These are phyloP conservation scores for Zaprionus davidi DNA, from an alignment of 1,140 invertebrate species.

Conservation along the genomic window DNA sequence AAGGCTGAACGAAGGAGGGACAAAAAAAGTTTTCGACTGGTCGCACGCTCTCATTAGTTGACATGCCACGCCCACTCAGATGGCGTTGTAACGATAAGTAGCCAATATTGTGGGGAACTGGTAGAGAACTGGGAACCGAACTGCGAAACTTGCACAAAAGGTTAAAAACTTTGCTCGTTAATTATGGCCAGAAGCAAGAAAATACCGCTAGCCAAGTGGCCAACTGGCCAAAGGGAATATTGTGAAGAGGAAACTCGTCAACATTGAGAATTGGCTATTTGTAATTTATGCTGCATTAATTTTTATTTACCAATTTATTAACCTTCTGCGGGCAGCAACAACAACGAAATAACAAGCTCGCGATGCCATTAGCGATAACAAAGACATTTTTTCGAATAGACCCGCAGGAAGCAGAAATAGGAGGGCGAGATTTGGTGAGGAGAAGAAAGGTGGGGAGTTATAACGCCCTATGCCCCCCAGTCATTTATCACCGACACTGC, in stretches of 20 bases:
- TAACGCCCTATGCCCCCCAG: constrained; percentile 27
- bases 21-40: constrained; percentile 32
- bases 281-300: constrained; percentile 60
- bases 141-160: constrained; percentile 67
- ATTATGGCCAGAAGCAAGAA: constrained; percentile 54
- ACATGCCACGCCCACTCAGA: constrained; percentile 57
- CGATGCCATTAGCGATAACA: constrained; percentile 69
- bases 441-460: neutral
- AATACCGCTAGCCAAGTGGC: constrained; percentile 34
- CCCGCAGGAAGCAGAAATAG: neutral
- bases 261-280: constrained; percentile 59
- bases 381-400: constrained; percentile 23
- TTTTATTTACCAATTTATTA: constrained; percentile 74
- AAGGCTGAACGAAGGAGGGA: neutral
- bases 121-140: constrained; percentile 10
- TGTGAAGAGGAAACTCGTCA: constrained; percentile 47
- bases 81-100: constrained; percentile 64
- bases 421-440: neutral
- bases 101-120: constrained; percentile 53
- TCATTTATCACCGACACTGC: constrained; percentile 73
- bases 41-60: constrained; percentile 57
- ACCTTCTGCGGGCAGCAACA: constrained; percentile 8
- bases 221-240: constrained; percentile 52
- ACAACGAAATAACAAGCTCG: constrained; percentile 18
- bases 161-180: constrained; percentile 72